These are phyloP conservation scores for Chelonia mydas DNA, from an alignment of 2,797 vertebrate genomes.

Conservation along the genomic window DNA sequence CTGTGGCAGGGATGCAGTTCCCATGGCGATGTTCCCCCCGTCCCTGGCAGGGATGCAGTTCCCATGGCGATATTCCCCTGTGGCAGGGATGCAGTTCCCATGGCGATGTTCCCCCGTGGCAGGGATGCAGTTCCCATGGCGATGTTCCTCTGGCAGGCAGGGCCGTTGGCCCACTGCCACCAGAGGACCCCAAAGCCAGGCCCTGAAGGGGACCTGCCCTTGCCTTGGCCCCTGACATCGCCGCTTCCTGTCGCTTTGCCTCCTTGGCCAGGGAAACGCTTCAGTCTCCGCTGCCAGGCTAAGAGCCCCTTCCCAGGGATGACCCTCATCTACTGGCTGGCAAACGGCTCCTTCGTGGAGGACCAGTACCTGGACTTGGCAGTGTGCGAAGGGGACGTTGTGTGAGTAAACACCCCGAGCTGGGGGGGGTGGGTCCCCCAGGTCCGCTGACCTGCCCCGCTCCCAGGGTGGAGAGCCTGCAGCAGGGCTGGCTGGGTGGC, in stretches of 20 bases:
- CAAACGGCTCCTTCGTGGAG: conserved; percentile 84
- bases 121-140: too few species aligned
- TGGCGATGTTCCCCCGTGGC: too few species aligned
- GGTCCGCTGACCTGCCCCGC: too few species aligned
- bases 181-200: background rate
- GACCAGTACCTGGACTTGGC: conserved; percentile 55
- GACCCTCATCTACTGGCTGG: conserved; percentile 86
- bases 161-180: background rate
- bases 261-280: conserved; percentile 45
- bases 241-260: background rate
- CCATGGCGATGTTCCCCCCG: too few species aligned
- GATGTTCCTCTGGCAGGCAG: background rate
- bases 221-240: background rate
- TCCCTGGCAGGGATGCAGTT: too few species aligned
- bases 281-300: conserved; percentile 76
- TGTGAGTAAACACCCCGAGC: conserved; percentile 63
- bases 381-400: conserved; percentile 70
- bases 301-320: conserved; percentile 35
- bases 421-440: too few species aligned
- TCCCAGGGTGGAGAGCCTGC: too few species aligned
- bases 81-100: too few species aligned
- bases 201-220: background rate
- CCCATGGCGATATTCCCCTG: too few species aligned
- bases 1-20: too few species aligned
- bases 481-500: too few species aligned